Conservation (phyloP, 2,888 invertebrate genomes). For the Rotaria macrura region DNA sequence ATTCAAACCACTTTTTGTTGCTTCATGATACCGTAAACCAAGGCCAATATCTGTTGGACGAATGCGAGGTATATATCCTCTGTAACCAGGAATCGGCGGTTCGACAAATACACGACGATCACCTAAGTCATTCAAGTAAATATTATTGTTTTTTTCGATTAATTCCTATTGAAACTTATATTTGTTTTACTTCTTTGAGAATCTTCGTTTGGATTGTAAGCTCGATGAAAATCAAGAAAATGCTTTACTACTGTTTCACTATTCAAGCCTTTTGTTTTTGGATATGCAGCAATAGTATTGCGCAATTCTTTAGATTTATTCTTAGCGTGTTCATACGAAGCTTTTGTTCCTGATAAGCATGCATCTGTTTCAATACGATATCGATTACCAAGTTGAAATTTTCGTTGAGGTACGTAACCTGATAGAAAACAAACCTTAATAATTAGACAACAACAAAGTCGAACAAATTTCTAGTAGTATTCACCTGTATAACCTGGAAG, state of each 20-base stretch:
- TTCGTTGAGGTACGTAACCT: conserved; percentile 48
- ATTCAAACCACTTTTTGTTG: conserved; percentile 43
- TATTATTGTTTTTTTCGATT: conserved; percentile 10
- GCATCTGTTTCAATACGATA: conserved; percentile 47
- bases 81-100: conserved; percentile 46
- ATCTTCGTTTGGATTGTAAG: background rate
- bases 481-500: conserved; percentile 48
- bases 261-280: background rate
- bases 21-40: conserved; percentile 42
- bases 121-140: conserved; percentile 37
- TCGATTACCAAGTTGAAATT: conserved; percentile 48
- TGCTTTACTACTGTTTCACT: background rate
- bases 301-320: background rate
- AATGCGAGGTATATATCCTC: conserved; percentile 47
- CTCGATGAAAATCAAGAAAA: background rate
- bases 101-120: conserved; percentile 42
- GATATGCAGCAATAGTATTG: background rate
- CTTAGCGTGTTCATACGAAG: background rate
- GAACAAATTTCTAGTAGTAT: background rate
- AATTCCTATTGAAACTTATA: background rate
- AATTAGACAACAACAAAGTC: background rate
- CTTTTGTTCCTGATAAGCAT: conserved; percentile 37
- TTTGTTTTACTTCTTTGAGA: background rate
- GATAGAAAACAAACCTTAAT: conserved; percentile 26
- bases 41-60: conserved; percentile 47